Evolutionary conservation across 2,113 vertebrate genomes (phyloP).

Genomic region (Centropristis striata): DNA sequence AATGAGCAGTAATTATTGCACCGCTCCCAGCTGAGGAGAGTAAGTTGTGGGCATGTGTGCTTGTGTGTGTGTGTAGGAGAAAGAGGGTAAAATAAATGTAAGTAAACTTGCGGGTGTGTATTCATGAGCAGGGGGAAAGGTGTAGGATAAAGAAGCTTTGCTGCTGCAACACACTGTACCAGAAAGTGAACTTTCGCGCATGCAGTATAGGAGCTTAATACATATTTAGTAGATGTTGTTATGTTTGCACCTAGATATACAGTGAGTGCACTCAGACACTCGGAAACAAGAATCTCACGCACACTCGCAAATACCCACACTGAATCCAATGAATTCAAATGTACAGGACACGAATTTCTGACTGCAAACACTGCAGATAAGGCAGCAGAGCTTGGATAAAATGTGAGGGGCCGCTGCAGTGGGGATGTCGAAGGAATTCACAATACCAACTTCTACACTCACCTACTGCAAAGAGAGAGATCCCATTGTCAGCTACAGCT

Average conservation of each 20-base stretch:
- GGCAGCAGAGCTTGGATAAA: constrained; percentile 56
- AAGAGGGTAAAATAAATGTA: constrained; percentile 18
- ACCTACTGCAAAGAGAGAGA: constrained; percentile 91
- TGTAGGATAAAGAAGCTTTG: constrained; percentile 9
- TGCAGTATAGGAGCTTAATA: constrained; percentile 8
- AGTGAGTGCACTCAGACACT: neutral
- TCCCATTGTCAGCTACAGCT: constrained; percentile 83
- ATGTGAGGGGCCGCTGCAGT: constrained; percentile 56
- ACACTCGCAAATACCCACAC: constrained; percentile 38
- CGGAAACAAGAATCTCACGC: constrained; percentile 18
- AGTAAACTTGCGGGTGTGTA: constrained; percentile 33
- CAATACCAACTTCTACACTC: constrained; percentile 59
- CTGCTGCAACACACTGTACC: constrained; percentile 32
- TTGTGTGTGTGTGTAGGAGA: constrained; percentile 19
- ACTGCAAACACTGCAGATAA: constrained; percentile 70
- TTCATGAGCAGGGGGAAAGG: constrained; percentile 22
- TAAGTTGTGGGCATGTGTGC: constrained; percentile 30
- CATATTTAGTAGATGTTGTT: constrained; percentile 9
- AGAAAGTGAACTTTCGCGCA: constrained; percentile 23
- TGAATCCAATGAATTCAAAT: constrained; percentile 69
- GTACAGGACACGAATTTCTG: constrained; percentile 66
- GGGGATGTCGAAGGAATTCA: constrained; percentile 61
- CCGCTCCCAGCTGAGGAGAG: constrained; percentile 61
- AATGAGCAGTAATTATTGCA: constrained; percentile 86
- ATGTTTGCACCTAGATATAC: neutral